Evolutionary conservation across 2,888 invertebrate genomes (phyloP).

Genomic region (Cremastinae sp.): DNA sequence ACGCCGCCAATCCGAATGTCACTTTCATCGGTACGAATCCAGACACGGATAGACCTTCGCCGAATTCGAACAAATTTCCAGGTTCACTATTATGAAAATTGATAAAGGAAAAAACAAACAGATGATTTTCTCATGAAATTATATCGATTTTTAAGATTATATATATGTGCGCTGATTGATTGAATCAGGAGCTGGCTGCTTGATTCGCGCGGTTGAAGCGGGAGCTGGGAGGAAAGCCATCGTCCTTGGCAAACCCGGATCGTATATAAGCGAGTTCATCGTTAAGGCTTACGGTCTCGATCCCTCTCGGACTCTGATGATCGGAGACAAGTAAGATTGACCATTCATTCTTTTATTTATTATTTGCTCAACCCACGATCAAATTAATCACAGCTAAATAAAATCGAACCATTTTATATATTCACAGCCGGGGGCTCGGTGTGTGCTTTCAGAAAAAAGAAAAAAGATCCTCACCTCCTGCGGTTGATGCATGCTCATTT

Average conservation of each 20-base stretch:
- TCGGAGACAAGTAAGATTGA: conserved; percentile 88
- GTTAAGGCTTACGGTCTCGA: conserved; percentile 88
- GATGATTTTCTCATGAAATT: background rate
- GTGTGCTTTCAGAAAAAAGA: too few species aligned
- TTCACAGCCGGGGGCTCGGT: too few species aligned
- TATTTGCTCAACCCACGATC: too few species aligned
- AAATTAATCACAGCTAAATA: too few species aligned
- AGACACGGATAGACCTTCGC: conserved; percentile 82
- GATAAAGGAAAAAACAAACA: background rate
- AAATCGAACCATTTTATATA: too few species aligned
- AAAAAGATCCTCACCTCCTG: too few species aligned
- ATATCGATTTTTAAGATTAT: background rate
- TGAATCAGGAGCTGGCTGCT: conserved; percentile 89
- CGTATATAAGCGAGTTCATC: conserved; percentile 88
- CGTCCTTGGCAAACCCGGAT: conserved; percentile 94
- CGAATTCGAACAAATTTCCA: conserved; percentile 71
- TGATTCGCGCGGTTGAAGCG: conserved; percentile 91
- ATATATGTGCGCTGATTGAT: background rate
- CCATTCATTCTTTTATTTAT: background rate
- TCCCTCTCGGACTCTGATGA: conserved; percentile 92
- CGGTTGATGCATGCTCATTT: too few species aligned
- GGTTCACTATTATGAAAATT: conserved; percentile 60
- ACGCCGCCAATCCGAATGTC: conserved; percentile 89
- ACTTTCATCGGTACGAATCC: conserved; percentile 96
- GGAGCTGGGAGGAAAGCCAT: conserved; percentile 89